Evolutionary conservation across 2,797 vertebrate species (phyloP).

Genomic region (Mionectes olivaceus): DNA sequence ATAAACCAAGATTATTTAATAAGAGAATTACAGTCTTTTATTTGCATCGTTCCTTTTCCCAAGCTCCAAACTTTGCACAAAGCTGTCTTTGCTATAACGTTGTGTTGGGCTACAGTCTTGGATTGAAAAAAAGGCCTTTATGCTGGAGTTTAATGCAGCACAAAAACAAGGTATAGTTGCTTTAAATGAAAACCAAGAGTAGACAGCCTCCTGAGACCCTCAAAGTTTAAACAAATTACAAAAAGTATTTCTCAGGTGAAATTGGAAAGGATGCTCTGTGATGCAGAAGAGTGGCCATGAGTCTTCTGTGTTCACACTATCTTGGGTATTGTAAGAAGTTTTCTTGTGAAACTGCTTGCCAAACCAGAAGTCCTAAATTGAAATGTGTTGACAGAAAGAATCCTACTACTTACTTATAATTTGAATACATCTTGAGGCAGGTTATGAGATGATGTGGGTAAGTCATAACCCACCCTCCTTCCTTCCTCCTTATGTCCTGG

Average conservation of each 20-base stretch:
- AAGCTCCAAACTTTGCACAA: conserved; percentile 12
- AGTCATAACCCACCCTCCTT: conserved; percentile 2
- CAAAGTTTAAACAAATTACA: conserved; percentile 62
- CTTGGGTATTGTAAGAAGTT: conserved; percentile 60
- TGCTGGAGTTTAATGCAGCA: background rate
- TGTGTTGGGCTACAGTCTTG: background rate
- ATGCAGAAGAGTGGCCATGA: conserved; percentile 63
- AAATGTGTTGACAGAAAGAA: conserved; percentile 77
- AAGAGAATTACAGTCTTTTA: background rate
- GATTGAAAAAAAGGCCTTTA: conserved; percentile 6
- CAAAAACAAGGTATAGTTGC: background rate
- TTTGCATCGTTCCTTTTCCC: conserved; percentile 28
- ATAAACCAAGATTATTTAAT: conserved; percentile 8
- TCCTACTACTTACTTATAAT: conserved; percentile 66
- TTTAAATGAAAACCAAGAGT: conserved; percentile 29
- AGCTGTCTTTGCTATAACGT: conserved; percentile 1
- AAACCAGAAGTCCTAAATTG: conserved; percentile 70
- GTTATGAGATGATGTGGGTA: conserved; percentile 22
- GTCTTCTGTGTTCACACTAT: conserved; percentile 50
- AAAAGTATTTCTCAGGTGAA: conserved; percentile 49
- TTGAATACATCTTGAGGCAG: conserved; percentile 67
- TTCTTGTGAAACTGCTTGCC: conserved; percentile 72
- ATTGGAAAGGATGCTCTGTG: conserved; percentile 52
- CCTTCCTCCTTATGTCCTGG: background rate
- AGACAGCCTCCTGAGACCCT: background rate